Evolutionary conservation across 2,113 vertebrate genomes (phyloP).

Genomic region (Falcunculus frontatus): DNA sequence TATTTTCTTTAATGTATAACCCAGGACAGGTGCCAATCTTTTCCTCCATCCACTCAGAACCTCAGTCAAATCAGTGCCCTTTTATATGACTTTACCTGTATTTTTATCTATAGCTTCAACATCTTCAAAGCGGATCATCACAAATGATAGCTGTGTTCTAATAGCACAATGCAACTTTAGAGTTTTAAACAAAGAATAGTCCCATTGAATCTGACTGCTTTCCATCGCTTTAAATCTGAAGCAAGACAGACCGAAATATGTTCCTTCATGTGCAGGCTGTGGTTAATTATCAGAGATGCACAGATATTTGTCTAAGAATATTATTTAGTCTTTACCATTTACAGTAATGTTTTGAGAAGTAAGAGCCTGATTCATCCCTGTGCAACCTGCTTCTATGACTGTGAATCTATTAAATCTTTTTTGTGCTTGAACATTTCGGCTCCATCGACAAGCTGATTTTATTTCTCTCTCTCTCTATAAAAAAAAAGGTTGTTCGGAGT

Average conservation of each 20-base stretch:
- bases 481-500: not conserved
- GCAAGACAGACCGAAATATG: not conserved
- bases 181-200: not conserved
- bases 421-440: not conserved
- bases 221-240: not conserved
- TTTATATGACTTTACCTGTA: not conserved
- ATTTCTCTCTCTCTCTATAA: not conserved
- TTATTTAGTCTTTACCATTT: slow-evolving; percentile 56
- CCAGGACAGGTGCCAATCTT: not conserved
- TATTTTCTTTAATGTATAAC: not conserved
- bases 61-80: not conserved
- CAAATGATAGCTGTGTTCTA: not conserved
- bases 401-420: not conserved
- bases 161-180: not conserved
- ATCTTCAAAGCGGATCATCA: not conserved
- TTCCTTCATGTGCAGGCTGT: not conserved
- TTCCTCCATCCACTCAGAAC: not conserved
- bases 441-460: not conserved
- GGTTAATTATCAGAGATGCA: slow-evolving; percentile 40
- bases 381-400: not conserved
- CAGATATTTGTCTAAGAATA: slow-evolving; percentile 14
- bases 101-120: not conserved
- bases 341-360: slow-evolving; percentile 58
- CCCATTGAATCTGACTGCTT: not conserved
- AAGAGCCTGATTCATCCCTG: slow-evolving; percentile 3